A percentile compares a stretch with the other conserved stretches of the same genome.
Evolutionary conservation across 2,113 vertebrate genomes (phyloP).

Genomic region (Cinclus mexicanus): DNA sequence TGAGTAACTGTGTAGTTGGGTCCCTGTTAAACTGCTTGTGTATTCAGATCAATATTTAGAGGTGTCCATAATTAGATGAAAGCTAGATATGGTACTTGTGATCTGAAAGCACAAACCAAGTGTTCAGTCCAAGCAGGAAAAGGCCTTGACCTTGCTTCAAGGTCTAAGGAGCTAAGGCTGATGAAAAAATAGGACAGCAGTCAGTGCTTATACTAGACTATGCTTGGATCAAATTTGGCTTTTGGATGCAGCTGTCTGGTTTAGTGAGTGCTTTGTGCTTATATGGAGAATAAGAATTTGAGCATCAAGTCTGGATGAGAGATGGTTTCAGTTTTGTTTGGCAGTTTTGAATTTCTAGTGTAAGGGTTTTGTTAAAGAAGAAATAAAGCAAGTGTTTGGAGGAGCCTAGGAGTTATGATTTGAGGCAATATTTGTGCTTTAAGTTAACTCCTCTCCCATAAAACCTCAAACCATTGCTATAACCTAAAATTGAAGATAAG

Average conservation of each 20-base stretch:
- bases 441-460: fast-evolving
- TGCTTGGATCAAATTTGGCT: neutral
- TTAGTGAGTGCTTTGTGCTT: neutral
- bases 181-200: neutral
- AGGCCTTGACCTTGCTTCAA: neutral
- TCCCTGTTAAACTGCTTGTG: neutral
- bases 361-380: neutral
- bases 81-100: neutral
- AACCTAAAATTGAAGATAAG: neutral
- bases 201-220: neutral
- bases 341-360: neutral
- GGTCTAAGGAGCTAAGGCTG: neutral
- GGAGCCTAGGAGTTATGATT: neutral
- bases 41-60: neutral
- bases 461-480: neutral
- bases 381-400: neutral
- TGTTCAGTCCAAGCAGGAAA: neutral
- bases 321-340: neutral
- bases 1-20: neutral
- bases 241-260: neutral
- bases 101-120: neutral
- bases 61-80: neutral
- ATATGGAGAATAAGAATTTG: neutral
- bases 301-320: neutral
- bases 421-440: neutral